Percentiles rank a stretch among this genome's conserved stretches.
phyloP scores from a whole-genome alignment of 1,140 invertebrate genomes.

The Drosophila triauraria region DNA sequence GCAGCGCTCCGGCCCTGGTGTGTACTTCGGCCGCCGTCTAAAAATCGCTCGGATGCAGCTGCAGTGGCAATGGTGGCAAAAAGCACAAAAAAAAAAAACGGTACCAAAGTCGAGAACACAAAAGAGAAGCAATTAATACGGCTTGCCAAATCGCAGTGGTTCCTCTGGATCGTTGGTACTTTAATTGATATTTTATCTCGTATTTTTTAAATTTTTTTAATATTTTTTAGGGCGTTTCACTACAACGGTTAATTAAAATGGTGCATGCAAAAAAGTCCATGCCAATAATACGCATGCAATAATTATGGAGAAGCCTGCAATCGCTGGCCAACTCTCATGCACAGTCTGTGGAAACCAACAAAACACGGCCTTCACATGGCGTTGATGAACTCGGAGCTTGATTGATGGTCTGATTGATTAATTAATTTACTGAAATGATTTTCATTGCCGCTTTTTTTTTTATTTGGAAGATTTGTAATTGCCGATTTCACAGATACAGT shows the following conservation, averaged over 20 bases:
- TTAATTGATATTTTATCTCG: constrained; percentile 15
- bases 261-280: constrained; percentile 74
- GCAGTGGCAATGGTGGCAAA: constrained; percentile 64
- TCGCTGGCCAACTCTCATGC: constrained; percentile 24
- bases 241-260: constrained; percentile 36
- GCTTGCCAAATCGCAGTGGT: constrained; percentile 30
- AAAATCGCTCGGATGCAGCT: constrained; percentile 89
- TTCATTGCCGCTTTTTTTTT: background rate
- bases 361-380: constrained; percentile 12
- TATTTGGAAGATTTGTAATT: background rate
- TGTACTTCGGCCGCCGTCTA: constrained; percentile 86
- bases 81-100: constrained; percentile 22
- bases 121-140: constrained; percentile 48
- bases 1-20: constrained; percentile 85
- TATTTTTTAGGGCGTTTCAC: constrained; percentile 29
- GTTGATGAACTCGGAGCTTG: constrained; percentile 31
- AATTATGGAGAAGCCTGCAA: constrained; percentile 7
- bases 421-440: constrained; percentile 40
- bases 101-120: constrained; percentile 35
- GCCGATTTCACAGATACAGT: background rate
- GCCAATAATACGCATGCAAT: constrained; percentile 71
- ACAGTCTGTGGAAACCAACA: constrained; percentile 16
- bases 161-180: constrained; percentile 26
- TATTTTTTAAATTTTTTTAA: background rate
- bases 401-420: constrained; percentile 44